phyloP scores from a whole-genome alignment of 2,888 invertebrate species.

The Tinea trinotella region DNA sequence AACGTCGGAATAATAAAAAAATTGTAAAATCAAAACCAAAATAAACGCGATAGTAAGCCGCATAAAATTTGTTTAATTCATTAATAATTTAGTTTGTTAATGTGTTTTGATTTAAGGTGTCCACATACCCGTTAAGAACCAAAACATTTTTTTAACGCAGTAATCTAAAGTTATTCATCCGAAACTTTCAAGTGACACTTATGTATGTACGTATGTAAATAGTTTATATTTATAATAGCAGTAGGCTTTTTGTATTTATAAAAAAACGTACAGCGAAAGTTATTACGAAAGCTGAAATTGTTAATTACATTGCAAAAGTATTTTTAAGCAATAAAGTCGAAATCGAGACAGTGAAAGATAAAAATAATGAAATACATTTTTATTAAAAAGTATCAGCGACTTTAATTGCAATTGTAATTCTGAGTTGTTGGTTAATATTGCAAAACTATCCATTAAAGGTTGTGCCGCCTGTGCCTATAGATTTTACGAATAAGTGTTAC shows the following conservation, averaged over 20 bases:
- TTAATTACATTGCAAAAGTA: not conserved
- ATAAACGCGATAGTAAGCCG: too few species aligned
- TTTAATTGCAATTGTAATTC: not conserved
- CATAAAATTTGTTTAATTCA: too few species aligned
- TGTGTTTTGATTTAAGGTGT: too few species aligned
- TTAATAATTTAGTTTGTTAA: too few species aligned
- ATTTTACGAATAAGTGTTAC: slow-evolving; percentile 4
- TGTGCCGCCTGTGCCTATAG: not conserved
- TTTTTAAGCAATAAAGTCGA: not conserved
- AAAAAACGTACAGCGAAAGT: not conserved
- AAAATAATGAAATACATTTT: not conserved
- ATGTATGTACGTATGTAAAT: not conserved
- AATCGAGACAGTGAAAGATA: not conserved
- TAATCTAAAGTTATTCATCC: not conserved
- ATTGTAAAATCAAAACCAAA: too few species aligned
- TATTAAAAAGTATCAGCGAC: not conserved
- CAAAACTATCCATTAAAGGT: slow-evolving; percentile 9
- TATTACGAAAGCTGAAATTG: not conserved
- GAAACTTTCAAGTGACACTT: slow-evolving; percentile 6
- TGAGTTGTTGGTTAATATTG: not conserved
- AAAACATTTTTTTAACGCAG: not conserved
- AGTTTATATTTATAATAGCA: not conserved
- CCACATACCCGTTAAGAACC: not conserved
- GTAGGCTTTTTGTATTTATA: not conserved
- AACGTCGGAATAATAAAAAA: too few species aligned